Base-by-base conservation (phyloP, 2,797 vertebrate genomes). In the Oreochromis grahami region DNA sequence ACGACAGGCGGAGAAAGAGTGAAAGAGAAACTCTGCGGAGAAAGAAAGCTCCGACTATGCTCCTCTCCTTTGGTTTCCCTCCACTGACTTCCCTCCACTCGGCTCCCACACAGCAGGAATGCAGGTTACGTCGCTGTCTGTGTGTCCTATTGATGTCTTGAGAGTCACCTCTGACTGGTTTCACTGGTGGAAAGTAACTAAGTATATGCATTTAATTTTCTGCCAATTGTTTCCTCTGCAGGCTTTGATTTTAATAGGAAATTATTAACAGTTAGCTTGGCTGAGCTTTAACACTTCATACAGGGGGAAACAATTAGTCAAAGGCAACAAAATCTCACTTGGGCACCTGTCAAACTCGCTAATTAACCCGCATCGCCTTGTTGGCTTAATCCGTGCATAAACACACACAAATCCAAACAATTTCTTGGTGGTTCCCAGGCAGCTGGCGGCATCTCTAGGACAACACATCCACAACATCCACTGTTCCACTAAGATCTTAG, bases 101-200 rank as follows among this genome's bases (percentile, higher is more conserved):
- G 84, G 94, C 94, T 96, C 95, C 94, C 93, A 96, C 93, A 92
- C 90, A 89, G 87, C 90, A 93, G 91, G 94, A 96, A 96, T 95
- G 94, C 88, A 87, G 91, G 93, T 94, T 81, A 88, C 80, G 70
- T 68, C 14, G 24, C 53, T 70, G 21, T 60, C 82, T 84, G 45
- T 80, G 56, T 65, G 81, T 78, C 50, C 45, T 13, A 10, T 58
- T 52, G 43, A 83, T 56, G 43, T 26, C 38, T 15, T 52, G 32
- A 86, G 11, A 36, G 50, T 29, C 26, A 77, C 80, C 34, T 32
- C 41, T 72, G 78, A 65, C 85, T 32, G 41, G 58, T 76, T 83
- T 86, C 55, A 51, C 21, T 29, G 32, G 13, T 77, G 53, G 53
- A 83, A 77, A 80, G 34, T 21, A 60, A 50, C 15, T 53, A 51